These are phyloP conservation scores for Acronicta psi DNA, from an alignment of 2,888 invertebrate genomes.

Conservation along the genomic window DNA sequence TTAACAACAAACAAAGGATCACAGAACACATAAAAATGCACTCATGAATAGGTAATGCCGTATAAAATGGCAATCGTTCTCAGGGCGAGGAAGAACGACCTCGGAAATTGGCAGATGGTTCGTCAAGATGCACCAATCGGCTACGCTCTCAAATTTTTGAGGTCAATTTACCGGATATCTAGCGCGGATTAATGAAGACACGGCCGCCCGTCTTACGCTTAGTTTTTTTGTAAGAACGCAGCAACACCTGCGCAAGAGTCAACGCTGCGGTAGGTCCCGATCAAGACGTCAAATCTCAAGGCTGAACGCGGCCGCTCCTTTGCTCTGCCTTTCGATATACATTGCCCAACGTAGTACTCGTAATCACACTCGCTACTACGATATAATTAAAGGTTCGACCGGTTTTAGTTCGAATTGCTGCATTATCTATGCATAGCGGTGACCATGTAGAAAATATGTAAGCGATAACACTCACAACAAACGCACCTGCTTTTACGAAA, in stretches of 20 bases:
- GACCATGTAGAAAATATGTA: slow-evolving; percentile 15
- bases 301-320: slow-evolving; percentile 78
- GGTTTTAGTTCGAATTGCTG: slow-evolving; percentile 40
- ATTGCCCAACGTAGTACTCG: slow-evolving; percentile 74
- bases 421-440: slow-evolving; percentile 34
- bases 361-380: slow-evolving; percentile 70
- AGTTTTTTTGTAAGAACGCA: slow-evolving; percentile 75
- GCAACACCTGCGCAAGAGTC: slow-evolving; percentile 85
- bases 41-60: slow-evolving; percentile 42
- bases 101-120: slow-evolving; percentile 35
- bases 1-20: slow-evolving; percentile 25
- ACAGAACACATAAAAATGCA: slow-evolving; percentile 40
- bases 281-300: slow-evolving; percentile 89
- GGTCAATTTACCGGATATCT: slow-evolving; percentile 76
- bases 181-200: slow-evolving; percentile 76
- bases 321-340: slow-evolving; percentile 77
- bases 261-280: slow-evolving; percentile 88
- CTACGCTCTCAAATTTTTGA: slow-evolving; percentile 67
- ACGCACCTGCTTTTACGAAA: slow-evolving; percentile 38
- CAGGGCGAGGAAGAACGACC: slow-evolving; percentile 25
- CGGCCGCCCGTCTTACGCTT: slow-evolving; percentile 83
- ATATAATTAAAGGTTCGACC: slow-evolving; percentile 66
- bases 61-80: slow-evolving; percentile 42
- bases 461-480: slow-evolving; percentile 10
- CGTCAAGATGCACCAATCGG: slow-evolving; percentile 39